phyloP scores from a whole-genome alignment of 2,888 invertebrate genomes.

The Ennomos quercinarius region DNA sequence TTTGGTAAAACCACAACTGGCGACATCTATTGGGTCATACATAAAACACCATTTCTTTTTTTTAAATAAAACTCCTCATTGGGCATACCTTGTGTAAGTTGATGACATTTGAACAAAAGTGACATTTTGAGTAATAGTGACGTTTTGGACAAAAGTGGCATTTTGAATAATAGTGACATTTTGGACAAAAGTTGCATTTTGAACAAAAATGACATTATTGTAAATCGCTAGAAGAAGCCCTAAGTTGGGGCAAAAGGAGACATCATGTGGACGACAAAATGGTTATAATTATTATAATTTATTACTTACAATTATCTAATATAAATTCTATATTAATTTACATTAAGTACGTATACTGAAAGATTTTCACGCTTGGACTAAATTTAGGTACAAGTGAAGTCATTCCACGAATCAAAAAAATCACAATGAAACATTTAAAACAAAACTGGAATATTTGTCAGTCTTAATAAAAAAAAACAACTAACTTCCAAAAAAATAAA shows the following conservation, averaged over 20 bases:
- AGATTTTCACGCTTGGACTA: slow-evolving; percentile 81
- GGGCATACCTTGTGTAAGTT: too few species aligned
- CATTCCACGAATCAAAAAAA: slow-evolving; percentile 55
- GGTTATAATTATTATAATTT: slow-evolving; percentile 70
- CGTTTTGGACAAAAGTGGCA: too few species aligned
- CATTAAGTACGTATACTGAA: slow-evolving; percentile 86
- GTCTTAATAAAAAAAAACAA: slow-evolving; percentile 79
- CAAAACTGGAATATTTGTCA: slow-evolving; percentile 81
- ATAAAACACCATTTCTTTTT: too few species aligned
- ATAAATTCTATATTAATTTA: slow-evolving; percentile 84
- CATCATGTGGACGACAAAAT: slow-evolving; percentile 73
- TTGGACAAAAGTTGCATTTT: too few species aligned
- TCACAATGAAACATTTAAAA: slow-evolving; percentile 64
- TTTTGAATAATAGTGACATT: too few species aligned
- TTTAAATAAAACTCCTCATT: too few species aligned
- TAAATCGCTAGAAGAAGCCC: slow-evolving; percentile 69
- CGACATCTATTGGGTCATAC: too few species aligned
- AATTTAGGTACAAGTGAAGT: slow-evolving; percentile 74
- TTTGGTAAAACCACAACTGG: too few species aligned
- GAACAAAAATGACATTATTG: neutral
- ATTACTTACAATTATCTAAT: slow-evolving; percentile 84
- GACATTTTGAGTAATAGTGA: too few species aligned
- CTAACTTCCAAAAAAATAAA: slow-evolving; percentile 63
- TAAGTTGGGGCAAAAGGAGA: slow-evolving; percentile 53
- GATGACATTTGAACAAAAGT: slow-evolving; percentile 1